Base-by-base conservation (phyloP, 2,113 vertebrate species). In the Chamaetylas fuelleborni region DNA sequence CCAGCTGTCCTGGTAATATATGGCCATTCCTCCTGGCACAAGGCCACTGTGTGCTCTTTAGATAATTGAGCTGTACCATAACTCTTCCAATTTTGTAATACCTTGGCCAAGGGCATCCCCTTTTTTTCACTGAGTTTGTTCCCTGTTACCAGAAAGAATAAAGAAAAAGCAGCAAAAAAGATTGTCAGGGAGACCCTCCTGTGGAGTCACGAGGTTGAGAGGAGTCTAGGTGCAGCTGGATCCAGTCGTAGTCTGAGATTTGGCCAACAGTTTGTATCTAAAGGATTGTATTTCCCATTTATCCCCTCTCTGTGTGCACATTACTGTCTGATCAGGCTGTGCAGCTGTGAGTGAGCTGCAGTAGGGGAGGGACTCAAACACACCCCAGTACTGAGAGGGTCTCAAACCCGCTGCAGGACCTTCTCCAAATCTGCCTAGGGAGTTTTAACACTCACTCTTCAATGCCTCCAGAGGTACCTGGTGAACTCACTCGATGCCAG, bases 1-100 rank as follows among this genome's bases (percentile, higher is more conserved):
- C 90, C 69, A 92, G 82, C 90, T 81, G 77, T 61, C 76, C 54
- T 25, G 31, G 54, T 81, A 86, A 86, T 92, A 81, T 50, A 92
- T 26, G 48, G 69, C 76, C 69, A 50, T 86, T 74, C 69, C 61
- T 86, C 20, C 90, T 81, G 77, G 76, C 83, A 86, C 33, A 57
- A 26, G 42, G 83, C 69, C 76, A 86, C 20, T 57, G 62, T 69
- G 62, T 69, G 76, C 90, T 69, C 47, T 62, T 92, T 31, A 76
- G 90, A 86, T 76, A 86, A 86, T 81, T 69, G 56, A 81, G 69
- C 77, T 86, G 77, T 86, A 56, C 33, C 36, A 81, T 86, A 69
- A 92, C 81, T 86, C 77, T 92, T 45, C 57, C 56, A 81, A 0
- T 92, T 92, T 92, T 76, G 28, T 69, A 57, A 7, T 81, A 57